Base-by-base conservation (phyloP, 2,797 vertebrate genomes). In the Phalanger gymnotis region DNA sequence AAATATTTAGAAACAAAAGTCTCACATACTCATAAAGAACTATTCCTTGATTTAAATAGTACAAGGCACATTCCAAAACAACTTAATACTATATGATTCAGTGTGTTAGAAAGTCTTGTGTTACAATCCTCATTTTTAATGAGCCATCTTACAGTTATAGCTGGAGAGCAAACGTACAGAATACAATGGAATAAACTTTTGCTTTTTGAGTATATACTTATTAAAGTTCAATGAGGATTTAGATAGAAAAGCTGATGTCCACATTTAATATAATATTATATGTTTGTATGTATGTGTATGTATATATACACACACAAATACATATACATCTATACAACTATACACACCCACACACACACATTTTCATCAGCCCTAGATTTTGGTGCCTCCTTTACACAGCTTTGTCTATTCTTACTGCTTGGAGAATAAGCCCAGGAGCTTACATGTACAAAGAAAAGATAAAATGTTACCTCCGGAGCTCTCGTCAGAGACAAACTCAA, bases 401-500 rank as follows among this genome's bases (percentile, higher is more conserved):
- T 95, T 95, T 97, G 58, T 91, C 92, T 95, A 51, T 95, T 96
- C 95, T 96, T 51, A 96, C 66, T 97, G 91, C 91, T 96, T 96
- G 6, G 96, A 97, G 98, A 98, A 97, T 97, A 96, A 73, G 94
- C 95, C 96, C 57, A 73, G 92, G 97, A 97, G 90, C 96, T 98
- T 95, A 58, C 92, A 98, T 92, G 93, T 91, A 96, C 58, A 97
- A 92, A 97, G 91, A 93, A 98, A 97, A 98, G 97, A 97, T 91
- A 97, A 98, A 98, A 98, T 95, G 52, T 96, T 96, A 96, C 97
- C 97, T 98, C 97, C 93, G 97, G 94, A 98, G 95, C 52, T 93
- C 93, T 97, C 94, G 97, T 97, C 96, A 97, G 97, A 98, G 97
- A 94, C 89, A 58, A 95, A 92, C 91, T 97, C 96, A 96, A 90